Conservation (phyloP, 1,140 invertebrate species). For the Apis cerana region DNA sequence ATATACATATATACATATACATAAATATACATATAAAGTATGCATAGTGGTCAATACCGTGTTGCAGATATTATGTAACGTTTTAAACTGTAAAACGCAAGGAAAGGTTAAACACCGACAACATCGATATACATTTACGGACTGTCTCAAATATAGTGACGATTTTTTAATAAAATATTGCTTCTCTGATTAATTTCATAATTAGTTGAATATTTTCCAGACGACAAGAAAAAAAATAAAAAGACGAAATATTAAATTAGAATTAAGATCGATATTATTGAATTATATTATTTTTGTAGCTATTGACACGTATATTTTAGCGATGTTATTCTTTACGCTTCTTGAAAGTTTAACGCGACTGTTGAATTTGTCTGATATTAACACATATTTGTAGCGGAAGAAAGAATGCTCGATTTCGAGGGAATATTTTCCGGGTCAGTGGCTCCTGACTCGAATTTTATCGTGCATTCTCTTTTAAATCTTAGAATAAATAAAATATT, state of each 20-base stretch:
- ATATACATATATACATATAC: conserved; percentile 66
- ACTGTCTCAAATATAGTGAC: conserved; percentile 29
- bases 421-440: not conserved
- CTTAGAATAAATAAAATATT: not conserved
- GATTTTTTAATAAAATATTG: conserved; percentile 18
- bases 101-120: conserved; percentile 42
- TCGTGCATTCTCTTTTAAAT: not conserved
- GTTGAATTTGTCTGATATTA: conserved; percentile 39
- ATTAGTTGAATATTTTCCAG: not conserved
- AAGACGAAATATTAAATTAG: not conserved
- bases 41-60: conserved; percentile 60
- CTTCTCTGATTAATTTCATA: conserved; percentile 34
- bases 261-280: not conserved
- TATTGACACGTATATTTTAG: conserved; percentile 11
- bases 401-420: not conserved
- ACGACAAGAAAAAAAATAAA: not conserved
- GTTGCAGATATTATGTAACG: conserved; percentile 56
- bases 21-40: conserved; percentile 49
- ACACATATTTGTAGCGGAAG: not conserved
- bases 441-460: conserved; percentile 1
- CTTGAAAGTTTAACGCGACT: conserved; percentile 40
- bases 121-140: conserved; percentile 45
- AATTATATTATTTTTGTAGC: conserved; percentile 33
- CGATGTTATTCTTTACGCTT: conserved; percentile 29
- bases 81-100: conserved; percentile 50